Evolutionary conservation across 2,888 invertebrate genomes (phyloP), one percentile per base, ranked within the genome.

Genomic region (Tryphoninae sp.): DNA sequence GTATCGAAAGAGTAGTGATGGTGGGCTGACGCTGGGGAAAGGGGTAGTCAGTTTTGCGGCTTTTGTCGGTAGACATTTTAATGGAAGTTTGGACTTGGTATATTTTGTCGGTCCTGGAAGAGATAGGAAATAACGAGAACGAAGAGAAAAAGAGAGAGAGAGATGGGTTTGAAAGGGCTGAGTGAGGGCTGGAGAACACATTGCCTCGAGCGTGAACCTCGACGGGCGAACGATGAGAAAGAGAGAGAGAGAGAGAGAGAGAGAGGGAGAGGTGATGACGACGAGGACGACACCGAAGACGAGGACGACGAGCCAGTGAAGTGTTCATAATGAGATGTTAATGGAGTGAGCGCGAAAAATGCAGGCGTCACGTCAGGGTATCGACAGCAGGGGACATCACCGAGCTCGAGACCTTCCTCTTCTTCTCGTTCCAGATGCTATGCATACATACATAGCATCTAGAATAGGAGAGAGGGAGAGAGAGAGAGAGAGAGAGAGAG

Each of bases 241-340:
- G 72, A 75, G 75, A 26, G 19, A 45, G 19, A 75, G 75, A 26
- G 19, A 45, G 19, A 33, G 26, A 6, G 26, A 33, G 45, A 74
- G 78, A 82, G 72, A 69, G 81, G 80, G 78, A 53, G 68, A 11
- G 75, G 75, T 11, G 74, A 80, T 76, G 80, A 84, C 77, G 84
- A 71, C 74, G 85, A 78, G 64, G 77, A 80, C 75, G 78, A 75
- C 72, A 79, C 71, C 68, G 76, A 64, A 65, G 75, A 80, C n/a
- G 74, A 80, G 76, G 80, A 84, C 77, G 84, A 71, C 74, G 85
- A 86, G 86, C 85, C 88, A 86, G 84, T 87, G 86, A 86, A 90
- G 89, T 90, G 90, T 91, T 91, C 88, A 90, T 91, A 91, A 91
- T 91, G 91, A 91, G 91, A 91, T 91, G 91, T 91, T 91, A 91